Conservation (phyloP, 2,113 vertebrate genomes). For the Oreotrochilus melanogaster region DNA sequence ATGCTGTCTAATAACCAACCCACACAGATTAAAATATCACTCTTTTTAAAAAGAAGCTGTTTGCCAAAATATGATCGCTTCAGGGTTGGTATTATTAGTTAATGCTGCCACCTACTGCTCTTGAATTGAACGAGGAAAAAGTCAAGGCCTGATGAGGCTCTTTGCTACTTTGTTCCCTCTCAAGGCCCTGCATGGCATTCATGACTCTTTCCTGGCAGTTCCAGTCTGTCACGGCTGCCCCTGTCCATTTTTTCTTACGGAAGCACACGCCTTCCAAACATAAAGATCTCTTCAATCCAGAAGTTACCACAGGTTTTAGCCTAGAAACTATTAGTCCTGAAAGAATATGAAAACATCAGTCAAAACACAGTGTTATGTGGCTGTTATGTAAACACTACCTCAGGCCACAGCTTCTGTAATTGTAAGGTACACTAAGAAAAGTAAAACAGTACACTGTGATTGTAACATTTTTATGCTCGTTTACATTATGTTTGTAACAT, state of each 20-base stretch:
- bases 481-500: too few species aligned
- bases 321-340: not conserved
- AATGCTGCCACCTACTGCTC: slow-evolving; percentile 52
- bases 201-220: not conserved
- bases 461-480: not conserved
- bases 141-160: not conserved
- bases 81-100: not conserved
- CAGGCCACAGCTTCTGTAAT: not conserved
- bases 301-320: not conserved
- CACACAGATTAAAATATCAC: not conserved
- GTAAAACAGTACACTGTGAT: not conserved
- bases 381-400: not conserved
- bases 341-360: not conserved
- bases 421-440: not conserved
- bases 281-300: not conserved
- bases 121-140: not conserved
- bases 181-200: not conserved
- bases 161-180: not conserved
- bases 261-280: not conserved
- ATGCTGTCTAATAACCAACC: not conserved
- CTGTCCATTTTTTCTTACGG: not conserved
- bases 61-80: not conserved
- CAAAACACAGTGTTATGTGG: not conserved
- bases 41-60: not conserved
- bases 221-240: not conserved